Evolutionary conservation across 1,140 invertebrate species (phyloP).

Genomic region (Brachystomella parvula): DNA sequence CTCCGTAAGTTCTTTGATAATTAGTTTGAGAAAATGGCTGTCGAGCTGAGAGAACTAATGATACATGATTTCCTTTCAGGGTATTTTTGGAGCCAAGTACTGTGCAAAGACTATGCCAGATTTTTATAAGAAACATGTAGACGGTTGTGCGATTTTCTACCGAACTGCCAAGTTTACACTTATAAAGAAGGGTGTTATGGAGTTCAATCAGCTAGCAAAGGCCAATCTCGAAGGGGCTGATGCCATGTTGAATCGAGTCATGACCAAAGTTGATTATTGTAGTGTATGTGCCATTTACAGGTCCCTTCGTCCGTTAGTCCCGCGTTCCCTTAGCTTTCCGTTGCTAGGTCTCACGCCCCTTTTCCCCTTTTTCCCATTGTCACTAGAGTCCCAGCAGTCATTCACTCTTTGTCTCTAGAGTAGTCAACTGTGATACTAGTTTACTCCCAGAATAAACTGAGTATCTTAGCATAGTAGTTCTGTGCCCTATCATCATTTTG

Average conservation of each 20-base stretch:
- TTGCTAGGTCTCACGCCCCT: too few relatives aligned
- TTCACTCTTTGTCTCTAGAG: too few relatives aligned
- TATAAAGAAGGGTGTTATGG: conserved; percentile 89
- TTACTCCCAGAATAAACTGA: too few relatives aligned
- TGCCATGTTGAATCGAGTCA: conserved; percentile 97
- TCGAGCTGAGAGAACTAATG: too few relatives aligned
- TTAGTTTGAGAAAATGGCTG: background rate
- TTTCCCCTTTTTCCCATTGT: too few relatives aligned
- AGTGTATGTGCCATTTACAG: too few relatives aligned
- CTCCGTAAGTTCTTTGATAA: conserved; percentile 40
- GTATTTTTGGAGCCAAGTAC: conserved; percentile 98
- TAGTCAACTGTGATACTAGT: too few relatives aligned
- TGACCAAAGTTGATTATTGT: conserved; percentile 90
- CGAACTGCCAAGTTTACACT: conserved; percentile 85
- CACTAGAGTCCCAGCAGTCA: too few relatives aligned
- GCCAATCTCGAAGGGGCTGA: conserved; percentile 80
- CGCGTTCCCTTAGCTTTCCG: too few relatives aligned
- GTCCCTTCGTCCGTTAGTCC: too few relatives aligned
- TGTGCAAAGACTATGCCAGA: conserved; percentile 97
- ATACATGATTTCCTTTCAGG: conserved; percentile 54
- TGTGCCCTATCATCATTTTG: too few relatives aligned
- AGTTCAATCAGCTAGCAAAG: conserved; percentile 74
- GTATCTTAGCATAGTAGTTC: too few relatives aligned
- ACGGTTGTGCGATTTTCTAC: conserved; percentile 98
- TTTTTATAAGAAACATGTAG: conserved; percentile 92